Base-by-base conservation (phyloP, 2,113 vertebrate species). In the Muscicapa adusta region DNA sequence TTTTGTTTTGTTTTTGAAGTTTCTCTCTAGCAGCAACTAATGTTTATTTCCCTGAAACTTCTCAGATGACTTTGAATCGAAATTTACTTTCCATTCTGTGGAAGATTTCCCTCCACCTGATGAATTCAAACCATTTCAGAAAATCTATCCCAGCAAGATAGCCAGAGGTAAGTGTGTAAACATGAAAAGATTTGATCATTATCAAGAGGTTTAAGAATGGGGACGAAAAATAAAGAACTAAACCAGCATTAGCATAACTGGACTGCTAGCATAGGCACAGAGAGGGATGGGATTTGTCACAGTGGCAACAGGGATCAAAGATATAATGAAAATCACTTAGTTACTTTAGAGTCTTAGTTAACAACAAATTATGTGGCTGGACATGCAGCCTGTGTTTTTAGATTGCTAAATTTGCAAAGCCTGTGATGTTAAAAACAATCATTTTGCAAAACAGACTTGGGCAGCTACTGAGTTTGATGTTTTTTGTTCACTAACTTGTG, bases 1-100 rank as follows among this genome's bases (percentile, higher is more conserved):
- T n/a, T n/a, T 33, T 33, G 8, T 16, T 65, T 58, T 7, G 53
- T 58, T 33, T 66, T 53, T 42, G 20, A 48, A 66, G 63, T 73
- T 10, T 87, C 12, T 78, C 14, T 89, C 38, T 73, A 71, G 33
- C 16, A 47, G 15, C 22, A 24, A 31, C 71, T 89, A 66, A 85
- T 47, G 16, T 84, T 88, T 90, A 36, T 80, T 96, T 94, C 65
- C 33, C 45, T 84, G 66, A 86, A 85, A 93, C 57, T 81, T 93
- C 87, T 68, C 96, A 98, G 99, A 99, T 97, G 99, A 99, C 96
- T 99, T 99, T 87, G 99, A 99, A 96, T 99, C 99, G 9, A 99
- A 99, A 97, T 99, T 99, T 97, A 98, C 99, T 72, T 99, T 99
- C 96, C 99, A 99, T 97, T 98, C 99, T 5, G 92, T 99, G 73